Evolutionary conservation across 2,888 invertebrate genomes (phyloP), one percentile per base, ranked within the genome.

Genomic region (Meliscaeva auricollis): DNA sequence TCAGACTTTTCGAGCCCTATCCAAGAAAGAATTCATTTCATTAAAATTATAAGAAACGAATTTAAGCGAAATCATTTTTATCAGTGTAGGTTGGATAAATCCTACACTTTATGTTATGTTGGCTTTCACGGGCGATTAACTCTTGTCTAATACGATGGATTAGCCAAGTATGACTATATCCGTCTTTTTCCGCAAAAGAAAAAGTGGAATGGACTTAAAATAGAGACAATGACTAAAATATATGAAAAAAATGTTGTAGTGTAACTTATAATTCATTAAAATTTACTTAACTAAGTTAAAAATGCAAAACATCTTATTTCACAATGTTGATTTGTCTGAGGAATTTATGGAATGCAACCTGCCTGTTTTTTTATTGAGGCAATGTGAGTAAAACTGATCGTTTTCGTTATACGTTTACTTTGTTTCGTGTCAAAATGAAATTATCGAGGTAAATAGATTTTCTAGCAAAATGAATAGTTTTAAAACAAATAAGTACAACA

Each of bases 21-120:
- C n/a, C n/a, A n/a, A n/a, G n/a, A n/a, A n/a, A n/a, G n/a, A n/a
- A n/a, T n/a, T n/a, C n/a, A n/a, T n/a, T n/a, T n/a, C n/a, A n/a
- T n/a, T n/a, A n/a, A n/a, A n/a, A n/a, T n/a, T n/a, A n/a, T n/a
- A n/a, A n/a, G n/a, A n/a, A n/a, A n/a, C n/a, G n/a, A n/a, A n/a
- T n/a, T n/a, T n/a, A n/a, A n/a, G n/a, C n/a, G n/a, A n/a, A n/a
- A 6, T 15, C 15, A 3, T 44, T 77, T 77, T 6, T 77, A 15
- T 64, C 60, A 56, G 62, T 78, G 77, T 62, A 32, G 54, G 70
- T 46, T 3, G 17, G 8, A 17, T 44, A 8, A n/a, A 56, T 35
- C 15, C 15, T 48, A 46, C 41, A 56, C 32, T 66, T 46, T 64
- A 35, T 54, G 22, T 20, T 54, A 17, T 20, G 72, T 73, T 15